These are phyloP conservation scores for Endomychus coccineus DNA, from an alignment of 2,888 invertebrate genomes.

Conservation along the genomic window DNA sequence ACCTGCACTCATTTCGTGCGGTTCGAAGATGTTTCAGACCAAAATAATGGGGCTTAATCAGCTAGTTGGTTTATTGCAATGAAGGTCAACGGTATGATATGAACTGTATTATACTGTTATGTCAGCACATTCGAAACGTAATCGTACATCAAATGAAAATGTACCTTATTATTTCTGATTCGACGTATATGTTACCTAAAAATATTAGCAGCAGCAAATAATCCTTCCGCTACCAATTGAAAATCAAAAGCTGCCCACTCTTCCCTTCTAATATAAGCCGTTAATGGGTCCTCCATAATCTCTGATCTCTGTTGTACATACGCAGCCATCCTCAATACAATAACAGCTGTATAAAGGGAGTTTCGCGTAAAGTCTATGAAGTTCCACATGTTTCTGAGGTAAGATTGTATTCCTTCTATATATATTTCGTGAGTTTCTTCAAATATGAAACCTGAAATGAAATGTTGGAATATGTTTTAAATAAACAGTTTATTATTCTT, in stretches of 20 bases:
- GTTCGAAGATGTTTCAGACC: no score
- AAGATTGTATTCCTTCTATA: slow-evolving; percentile 77
- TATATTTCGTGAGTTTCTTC: slow-evolving; percentile 89
- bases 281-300: slow-evolving; percentile 58
- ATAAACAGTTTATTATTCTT: no score
- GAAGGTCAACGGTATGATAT: no score
- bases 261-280: slow-evolving; percentile 71
- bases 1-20: no score
- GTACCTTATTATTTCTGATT: no score
- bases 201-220: slow-evolving; percentile 92
- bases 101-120: no score
- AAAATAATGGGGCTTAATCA: no score
- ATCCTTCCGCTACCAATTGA: slow-evolving; percentile 83
- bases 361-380: slow-evolving; percentile 92
- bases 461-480: no score
- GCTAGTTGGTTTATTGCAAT: no score
- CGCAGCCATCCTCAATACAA: slow-evolving; percentile 60
- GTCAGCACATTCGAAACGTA: no score
- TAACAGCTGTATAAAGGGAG: slow-evolving; percentile 71
- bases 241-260: slow-evolving; percentile 91
- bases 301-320: slow-evolving; percentile 68
- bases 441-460: slow-evolving; percentile 76
- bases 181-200: no score
- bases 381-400: slow-evolving; percentile 92
- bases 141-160: no score